Evolutionary conservation across 2,797 vertebrate genomes (phyloP).

Genomic region (Tragopan temminckii): DNA sequence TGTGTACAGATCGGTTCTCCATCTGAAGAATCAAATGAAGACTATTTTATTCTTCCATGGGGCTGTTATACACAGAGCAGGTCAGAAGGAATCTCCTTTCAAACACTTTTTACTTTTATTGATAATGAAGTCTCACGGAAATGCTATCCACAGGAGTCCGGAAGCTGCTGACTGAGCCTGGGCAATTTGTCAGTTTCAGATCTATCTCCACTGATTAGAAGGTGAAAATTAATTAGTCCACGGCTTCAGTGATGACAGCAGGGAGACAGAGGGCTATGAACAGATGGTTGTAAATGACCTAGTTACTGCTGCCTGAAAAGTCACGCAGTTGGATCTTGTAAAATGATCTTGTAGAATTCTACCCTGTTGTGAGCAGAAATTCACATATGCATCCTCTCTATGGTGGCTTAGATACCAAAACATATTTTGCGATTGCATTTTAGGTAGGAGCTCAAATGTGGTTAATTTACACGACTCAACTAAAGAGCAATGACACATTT

Average conservation of each 20-base stretch:
- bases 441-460: neutral
- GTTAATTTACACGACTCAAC: neutral
- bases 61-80: rapidly evolving
- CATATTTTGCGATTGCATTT: neutral
- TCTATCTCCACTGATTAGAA: neutral
- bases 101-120: neutral
- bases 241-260: neutral
- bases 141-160: neutral
- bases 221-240: constrained; percentile 46
- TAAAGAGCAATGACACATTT: neutral
- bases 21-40: neutral
- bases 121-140: neutral
- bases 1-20: neutral
- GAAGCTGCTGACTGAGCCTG: neutral
- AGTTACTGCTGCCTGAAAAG: constrained; percentile 61
- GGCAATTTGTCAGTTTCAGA: constrained; percentile 7
- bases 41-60: neutral
- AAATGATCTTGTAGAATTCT: constrained; percentile 3
- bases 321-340: neutral
- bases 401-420: constrained; percentile 12
- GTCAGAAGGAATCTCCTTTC: neutral
- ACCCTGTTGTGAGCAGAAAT: constrained; percentile 4
- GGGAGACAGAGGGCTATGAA: constrained; percentile 1
- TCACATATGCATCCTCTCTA: constrained; percentile 11
- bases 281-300: constrained; percentile 61